Evolutionary conservation across 1,140 invertebrate species (phyloP), one percentile per base, ranked within the genome.

Genomic region (Oedothorax gibbosus): DNA sequence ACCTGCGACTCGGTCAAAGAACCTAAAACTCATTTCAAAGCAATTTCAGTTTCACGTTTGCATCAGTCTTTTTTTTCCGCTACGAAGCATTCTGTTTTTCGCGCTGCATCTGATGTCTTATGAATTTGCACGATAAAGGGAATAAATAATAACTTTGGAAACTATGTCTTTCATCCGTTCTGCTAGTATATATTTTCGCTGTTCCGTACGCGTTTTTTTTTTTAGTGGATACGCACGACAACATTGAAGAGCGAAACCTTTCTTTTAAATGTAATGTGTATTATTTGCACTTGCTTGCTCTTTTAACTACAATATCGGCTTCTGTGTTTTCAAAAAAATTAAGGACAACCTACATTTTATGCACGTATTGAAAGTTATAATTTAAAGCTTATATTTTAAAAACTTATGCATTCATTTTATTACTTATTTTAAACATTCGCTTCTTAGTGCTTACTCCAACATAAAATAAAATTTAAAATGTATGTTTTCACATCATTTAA

Each of bases 171-270:
- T 1, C 35, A n/a, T 53, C 49, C 69, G 69, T 53, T 35, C 64
- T 11, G 6, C 64, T 66, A 66, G 49, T 66, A 20, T 53, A 21
- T 5, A 53, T 60, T 71, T 66, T 71, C 50, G 50, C 10, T 71
- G n/a, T n/a, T 71, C 54, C 9, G 35, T 21, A 53, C 18, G 20
- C 14, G n/a, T 71, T 54, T 71, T 54, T 18, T 71, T 49, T 71
- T 53, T n/a, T 51, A 53, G n/a, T 18, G 50, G 51, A 54, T 71
- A 71, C 69, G 69, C 69, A 71, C 69, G 69, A 71, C 51, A 71
- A 71, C 69, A 10, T 71, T 71, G 18, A 21, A 71, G 54, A 71
- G 35, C 35, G 35, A 35, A 35, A 35, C 35, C 35, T 35, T 35
- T 35, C 35, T 35, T 35, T 35, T 35, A 35, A 35, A 35, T 35